Evolutionary conservation across 2,797 vertebrate species (phyloP).

Genomic region (Lerista edwardsae): DNA sequence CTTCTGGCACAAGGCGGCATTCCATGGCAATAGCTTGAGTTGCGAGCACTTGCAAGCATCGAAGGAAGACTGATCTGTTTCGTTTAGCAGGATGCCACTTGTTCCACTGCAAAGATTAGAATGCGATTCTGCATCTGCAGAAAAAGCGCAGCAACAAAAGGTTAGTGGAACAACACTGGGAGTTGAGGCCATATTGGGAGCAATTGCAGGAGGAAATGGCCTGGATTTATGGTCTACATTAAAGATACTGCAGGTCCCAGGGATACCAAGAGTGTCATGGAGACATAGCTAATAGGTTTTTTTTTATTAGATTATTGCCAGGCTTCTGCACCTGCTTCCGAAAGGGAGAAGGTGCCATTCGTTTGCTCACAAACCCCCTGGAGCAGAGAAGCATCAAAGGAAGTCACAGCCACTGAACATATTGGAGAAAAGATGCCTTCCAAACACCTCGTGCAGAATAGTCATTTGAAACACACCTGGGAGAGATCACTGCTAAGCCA

Average conservation of each 20-base stretch:
- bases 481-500: neutral
- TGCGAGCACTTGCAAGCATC: slow-evolving; percentile 50
- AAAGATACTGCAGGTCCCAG: slow-evolving; percentile 78
- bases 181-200: slow-evolving; percentile 75
- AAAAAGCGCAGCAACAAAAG: slow-evolving; percentile 72
- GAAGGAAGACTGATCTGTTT: slow-evolving; percentile 61
- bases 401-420: slow-evolving; percentile 50
- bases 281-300: slow-evolving; percentile 79
- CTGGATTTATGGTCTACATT: slow-evolving; percentile 79
- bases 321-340: slow-evolving; percentile 75
- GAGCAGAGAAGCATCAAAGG: slow-evolving; percentile 58
- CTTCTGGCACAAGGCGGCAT: slow-evolving; percentile 28
- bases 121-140: slow-evolving; percentile 72
- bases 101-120: slow-evolving; percentile 64
- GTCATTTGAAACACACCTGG: neutral
- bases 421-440: neutral
- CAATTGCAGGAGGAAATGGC: slow-evolving; percentile 75
- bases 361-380: slow-evolving; percentile 63
- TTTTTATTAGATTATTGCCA: slow-evolving; percentile 79
- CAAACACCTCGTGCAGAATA: neutral
- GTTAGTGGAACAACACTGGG: slow-evolving; percentile 65
- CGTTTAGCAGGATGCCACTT: slow-evolving; percentile 51
- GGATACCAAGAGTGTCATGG: slow-evolving; percentile 76
- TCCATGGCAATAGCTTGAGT: slow-evolving; percentile 54
- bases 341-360: slow-evolving; percentile 49